Percentiles rank a stretch among this genome's conserved stretches.
Evolutionary conservation across 2,888 invertebrate genomes (phyloP).

Genomic region (Kryphioiulus occultus): DNA sequence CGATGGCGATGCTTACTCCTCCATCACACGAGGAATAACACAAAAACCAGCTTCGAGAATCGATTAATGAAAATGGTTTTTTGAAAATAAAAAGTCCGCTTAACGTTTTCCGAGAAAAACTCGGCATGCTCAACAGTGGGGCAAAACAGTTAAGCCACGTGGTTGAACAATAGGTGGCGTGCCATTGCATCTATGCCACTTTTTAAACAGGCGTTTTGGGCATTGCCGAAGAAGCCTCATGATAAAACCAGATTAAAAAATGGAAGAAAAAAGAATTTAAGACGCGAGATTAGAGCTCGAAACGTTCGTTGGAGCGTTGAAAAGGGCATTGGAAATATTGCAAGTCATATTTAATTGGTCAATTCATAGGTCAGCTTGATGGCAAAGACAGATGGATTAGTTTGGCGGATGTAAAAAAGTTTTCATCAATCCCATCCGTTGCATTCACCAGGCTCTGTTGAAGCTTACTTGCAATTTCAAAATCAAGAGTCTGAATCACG

Average conservation of each 20-base stretch:
- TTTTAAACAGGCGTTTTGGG: not conserved
- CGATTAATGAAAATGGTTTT: not conserved
- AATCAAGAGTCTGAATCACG: constrained; percentile 47
- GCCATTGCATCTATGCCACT: not conserved
- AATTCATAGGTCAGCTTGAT: constrained; percentile 47
- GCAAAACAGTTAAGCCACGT: not conserved
- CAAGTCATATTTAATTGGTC: constrained; percentile 49
- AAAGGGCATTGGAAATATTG: constrained; percentile 47
- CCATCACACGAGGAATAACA: no score
- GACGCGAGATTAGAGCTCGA: not conserved
- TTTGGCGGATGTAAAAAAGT: constrained; percentile 2
- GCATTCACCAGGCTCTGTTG: not conserved
- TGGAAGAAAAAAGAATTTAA: constrained; percentile 16
- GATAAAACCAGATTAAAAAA: not conserved
- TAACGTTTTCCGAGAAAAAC: not conserved
- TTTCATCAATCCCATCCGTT: constrained; percentile 42
- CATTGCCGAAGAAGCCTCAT: not conserved
- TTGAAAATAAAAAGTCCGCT: not conserved
- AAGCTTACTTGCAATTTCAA: constrained; percentile 48
- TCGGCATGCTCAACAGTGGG: not conserved
- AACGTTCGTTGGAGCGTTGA: constrained; percentile 41
- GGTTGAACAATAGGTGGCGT: not conserved
- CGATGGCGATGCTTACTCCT: no score
- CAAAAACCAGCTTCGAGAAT: not conserved
- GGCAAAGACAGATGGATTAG: constrained; percentile 47